Conservation (phyloP, 2,797 vertebrate species). For the Caiman crocodilus region DNA sequence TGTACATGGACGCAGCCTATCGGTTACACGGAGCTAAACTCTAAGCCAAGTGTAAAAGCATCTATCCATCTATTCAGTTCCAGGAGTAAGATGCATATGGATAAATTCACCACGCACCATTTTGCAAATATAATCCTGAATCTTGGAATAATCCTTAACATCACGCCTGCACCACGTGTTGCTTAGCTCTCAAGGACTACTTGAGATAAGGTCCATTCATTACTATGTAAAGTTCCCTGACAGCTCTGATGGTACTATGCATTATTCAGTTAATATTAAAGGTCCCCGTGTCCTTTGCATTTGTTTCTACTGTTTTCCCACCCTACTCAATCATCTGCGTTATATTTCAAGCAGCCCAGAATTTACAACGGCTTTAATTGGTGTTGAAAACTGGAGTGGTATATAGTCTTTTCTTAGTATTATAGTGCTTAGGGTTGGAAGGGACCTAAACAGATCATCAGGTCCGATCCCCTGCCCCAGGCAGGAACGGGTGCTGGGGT, state of each 20-base stretch:
- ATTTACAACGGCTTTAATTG: background rate
- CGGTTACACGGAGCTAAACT: rapidly evolving
- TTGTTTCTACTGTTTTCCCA: background rate
- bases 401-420: background rate
- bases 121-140: background rate
- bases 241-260: background rate
- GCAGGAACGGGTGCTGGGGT: no score
- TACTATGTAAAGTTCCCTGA: background rate
- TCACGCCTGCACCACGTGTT: background rate
- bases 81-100: background rate
- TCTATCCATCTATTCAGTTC: rapidly evolving
- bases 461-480: no score
- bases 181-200: background rate
- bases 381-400: rapidly evolving
- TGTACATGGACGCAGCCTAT: background rate
- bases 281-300: background rate
- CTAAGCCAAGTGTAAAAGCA: background rate
- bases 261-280: background rate
- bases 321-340: background rate
- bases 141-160: background rate
- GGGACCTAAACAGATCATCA: no score
- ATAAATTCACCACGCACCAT: rapidly evolving
- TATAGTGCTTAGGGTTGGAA: no score
- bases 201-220: background rate
- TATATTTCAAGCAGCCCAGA: rapidly evolving